phyloP scores from a whole-genome alignment of 2,113 vertebrate genomes.

The Zapornia atra region DNA sequence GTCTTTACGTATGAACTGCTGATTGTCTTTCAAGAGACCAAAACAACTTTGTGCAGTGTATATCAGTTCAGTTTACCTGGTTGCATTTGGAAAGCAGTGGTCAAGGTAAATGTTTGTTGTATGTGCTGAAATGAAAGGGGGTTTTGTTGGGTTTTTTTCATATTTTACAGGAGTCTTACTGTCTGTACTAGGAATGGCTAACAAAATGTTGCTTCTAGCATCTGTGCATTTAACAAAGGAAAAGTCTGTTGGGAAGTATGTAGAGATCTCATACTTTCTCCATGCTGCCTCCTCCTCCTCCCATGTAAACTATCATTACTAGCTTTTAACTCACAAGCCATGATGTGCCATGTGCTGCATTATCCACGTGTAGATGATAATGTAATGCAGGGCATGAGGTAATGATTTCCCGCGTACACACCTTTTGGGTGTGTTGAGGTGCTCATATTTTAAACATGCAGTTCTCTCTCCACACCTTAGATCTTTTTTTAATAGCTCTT shows the following conservation, averaged over 20 bases:
- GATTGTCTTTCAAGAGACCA: neutral
- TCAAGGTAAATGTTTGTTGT: neutral
- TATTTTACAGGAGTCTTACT: neutral
- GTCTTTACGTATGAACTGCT: neutral
- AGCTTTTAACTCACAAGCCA: neutral
- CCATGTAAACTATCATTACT: no score
- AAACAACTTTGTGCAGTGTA: neutral
- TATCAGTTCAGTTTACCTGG: neutral
- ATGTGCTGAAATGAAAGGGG: neutral
- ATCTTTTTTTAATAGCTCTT: neutral
- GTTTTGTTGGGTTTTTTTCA: neutral
- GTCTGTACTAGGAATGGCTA: neutral
- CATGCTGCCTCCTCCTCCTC: neutral
- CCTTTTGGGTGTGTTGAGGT: conserved; percentile 51
- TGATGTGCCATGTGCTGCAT: neutral
- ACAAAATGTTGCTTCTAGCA: neutral
- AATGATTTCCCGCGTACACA: neutral
- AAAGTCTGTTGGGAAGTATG: neutral
- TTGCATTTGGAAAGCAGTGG: neutral
- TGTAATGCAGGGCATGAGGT: conserved; percentile 1
- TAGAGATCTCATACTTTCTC: neutral
- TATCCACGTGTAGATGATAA: neutral
- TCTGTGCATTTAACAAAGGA: neutral
- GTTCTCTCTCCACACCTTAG: conserved; percentile 2
- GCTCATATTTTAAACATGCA: neutral